Percentiles rank a stretch among this genome's conserved stretches.
These are phyloP conservation scores for Tiphia femorata DNA, from an alignment of 2,888 invertebrate species.

Conservation along the genomic window DNA sequence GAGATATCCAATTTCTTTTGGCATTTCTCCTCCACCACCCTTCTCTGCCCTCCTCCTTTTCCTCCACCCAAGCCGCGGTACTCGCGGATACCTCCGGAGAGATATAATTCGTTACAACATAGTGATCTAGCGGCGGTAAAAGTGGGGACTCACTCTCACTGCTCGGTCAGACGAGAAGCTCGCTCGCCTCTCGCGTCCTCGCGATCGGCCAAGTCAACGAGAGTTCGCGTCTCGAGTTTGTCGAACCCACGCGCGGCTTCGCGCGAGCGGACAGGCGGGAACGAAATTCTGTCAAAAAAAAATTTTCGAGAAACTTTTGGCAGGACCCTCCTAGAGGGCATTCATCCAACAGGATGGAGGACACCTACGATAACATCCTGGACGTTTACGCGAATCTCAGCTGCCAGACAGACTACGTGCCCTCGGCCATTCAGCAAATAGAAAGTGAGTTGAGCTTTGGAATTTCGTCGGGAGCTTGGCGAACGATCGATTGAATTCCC, in stretches of 20 bases:
- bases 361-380: slow-evolving; percentile 3
- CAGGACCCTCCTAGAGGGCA: not conserved
- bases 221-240: slow-evolving; percentile 22
- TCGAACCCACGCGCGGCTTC: not conserved
- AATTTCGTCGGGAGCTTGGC: too few relatives aligned
- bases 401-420: slow-evolving; percentile 56
- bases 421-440: slow-evolving; percentile 56
- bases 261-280: not conserved
- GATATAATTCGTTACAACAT: slow-evolving; percentile 41
- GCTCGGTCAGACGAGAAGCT: slow-evolving; percentile 9
- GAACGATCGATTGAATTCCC: too few relatives aligned
- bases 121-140: slow-evolving; percentile 31
- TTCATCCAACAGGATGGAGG: slow-evolving; percentile 11
- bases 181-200: not conserved
- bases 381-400: slow-evolving; percentile 48
- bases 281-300: not conserved
- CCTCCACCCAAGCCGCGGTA: too few relatives aligned
- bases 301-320: not conserved
- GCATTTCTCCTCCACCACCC: slow-evolving; percentile 6
- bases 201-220: not conserved
- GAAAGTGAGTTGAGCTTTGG: slow-evolving; percentile 64
- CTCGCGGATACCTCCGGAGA: too few relatives aligned
- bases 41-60: too few relatives aligned
- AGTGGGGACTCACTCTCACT: slow-evolving; percentile 59
- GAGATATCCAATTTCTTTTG: not conserved